phyloP scores from a whole-genome alignment of 2,797 vertebrate genomes.

The Pterois miles region DNA sequence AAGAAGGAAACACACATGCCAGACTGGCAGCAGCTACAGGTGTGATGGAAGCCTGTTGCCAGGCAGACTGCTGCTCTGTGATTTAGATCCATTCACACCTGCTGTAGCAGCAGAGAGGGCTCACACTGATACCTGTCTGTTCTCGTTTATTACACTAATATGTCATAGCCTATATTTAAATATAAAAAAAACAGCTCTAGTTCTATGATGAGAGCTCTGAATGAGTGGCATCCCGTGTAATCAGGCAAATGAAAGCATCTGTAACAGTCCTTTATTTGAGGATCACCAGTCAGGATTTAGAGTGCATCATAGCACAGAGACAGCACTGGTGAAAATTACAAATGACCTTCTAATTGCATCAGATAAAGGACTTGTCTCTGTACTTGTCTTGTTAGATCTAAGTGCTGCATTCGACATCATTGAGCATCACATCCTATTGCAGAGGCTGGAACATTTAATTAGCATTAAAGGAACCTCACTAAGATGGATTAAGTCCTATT shows the following conservation, averaged over 20 bases:
- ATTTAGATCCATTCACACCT: neutral
- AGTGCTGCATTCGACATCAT: too few relatives aligned
- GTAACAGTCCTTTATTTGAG: neutral
- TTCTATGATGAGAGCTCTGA: neutral
- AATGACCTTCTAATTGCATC: too few relatives aligned
- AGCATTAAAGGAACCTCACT: neutral
- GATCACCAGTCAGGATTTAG: too few relatives aligned
- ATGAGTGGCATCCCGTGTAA: neutral
- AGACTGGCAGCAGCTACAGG: slow-evolving; percentile 44
- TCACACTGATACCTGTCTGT: neutral
- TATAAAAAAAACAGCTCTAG: neutral
- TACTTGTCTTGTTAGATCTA: too few relatives aligned
- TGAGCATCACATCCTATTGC: too few relatives aligned
- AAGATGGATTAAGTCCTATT: too few relatives aligned
- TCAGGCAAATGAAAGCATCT: neutral
- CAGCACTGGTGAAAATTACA: too few relatives aligned
- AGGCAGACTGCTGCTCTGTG: slow-evolving; percentile 36
- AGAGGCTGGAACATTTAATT: neutral
- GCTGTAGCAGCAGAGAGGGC: neutral
- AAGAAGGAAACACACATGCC: slow-evolving; percentile 9
- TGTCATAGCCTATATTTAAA: neutral
- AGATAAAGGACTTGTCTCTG: too few relatives aligned
- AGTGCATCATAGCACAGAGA: too few relatives aligned
- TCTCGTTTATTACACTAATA: too few relatives aligned
- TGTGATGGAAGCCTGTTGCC: slow-evolving; percentile 51